Conservation (phyloP, 2,113 vertebrate species). For the Anhinga anhinga region DNA sequence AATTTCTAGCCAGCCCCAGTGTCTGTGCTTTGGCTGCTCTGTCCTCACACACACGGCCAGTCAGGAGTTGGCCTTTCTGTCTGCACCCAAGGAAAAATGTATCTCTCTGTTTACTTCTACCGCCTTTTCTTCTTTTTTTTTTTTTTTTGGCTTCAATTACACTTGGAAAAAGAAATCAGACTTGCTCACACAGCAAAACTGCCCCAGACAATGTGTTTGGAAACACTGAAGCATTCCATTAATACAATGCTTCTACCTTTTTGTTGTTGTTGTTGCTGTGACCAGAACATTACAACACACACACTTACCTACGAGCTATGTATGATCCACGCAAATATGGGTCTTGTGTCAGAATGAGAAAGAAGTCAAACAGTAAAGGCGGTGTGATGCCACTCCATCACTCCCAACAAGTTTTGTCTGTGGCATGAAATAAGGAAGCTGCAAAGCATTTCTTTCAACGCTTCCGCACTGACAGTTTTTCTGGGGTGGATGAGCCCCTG, state of each 20-base stretch:
- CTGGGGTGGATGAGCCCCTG: neutral
- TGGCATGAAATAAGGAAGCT: neutral
- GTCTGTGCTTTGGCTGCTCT: neutral
- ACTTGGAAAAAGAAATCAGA: neutral
- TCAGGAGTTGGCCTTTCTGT: neutral
- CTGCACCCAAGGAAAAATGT: neutral
- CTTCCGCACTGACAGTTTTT: too few species aligned
- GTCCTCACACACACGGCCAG: neutral
- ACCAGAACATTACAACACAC: neutral
- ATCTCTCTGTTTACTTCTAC: neutral
- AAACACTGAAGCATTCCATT: neutral
- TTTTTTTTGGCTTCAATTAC: neutral
- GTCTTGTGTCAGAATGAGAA: neutral
- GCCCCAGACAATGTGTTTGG: rapidly evolving
- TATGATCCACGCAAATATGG: neutral
- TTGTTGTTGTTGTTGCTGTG: neutral
- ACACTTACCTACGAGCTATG: neutral
- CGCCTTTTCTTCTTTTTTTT: too few species aligned
- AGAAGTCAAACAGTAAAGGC: neutral
- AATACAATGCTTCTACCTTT: neutral
- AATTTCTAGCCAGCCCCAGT: neutral
- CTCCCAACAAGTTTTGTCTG: neutral
- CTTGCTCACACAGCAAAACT: neutral
- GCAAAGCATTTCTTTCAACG: neutral
- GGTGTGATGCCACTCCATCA: neutral